These are phyloP conservation scores for Hestina assimilis DNA, from an alignment of 1,140 invertebrate species.

Conservation along the genomic window DNA sequence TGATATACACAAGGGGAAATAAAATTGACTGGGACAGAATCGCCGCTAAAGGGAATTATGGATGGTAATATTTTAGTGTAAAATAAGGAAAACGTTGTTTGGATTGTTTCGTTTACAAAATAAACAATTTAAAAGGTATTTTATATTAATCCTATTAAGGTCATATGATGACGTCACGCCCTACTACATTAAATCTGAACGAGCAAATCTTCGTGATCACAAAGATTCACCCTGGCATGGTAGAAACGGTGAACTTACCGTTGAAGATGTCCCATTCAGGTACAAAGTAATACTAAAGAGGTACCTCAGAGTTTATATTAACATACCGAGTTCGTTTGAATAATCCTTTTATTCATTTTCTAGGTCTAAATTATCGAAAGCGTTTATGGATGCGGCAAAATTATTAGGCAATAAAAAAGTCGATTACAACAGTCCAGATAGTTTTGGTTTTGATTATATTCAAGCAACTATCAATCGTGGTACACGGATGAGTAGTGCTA, in stretches of 20 bases:
- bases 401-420: slow-evolving; percentile 79
- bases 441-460: slow-evolving; percentile 82
- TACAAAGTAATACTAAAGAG: too few species aligned
- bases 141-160: too few species aligned
- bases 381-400: slow-evolving; percentile 82
- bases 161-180: slow-evolving; percentile 85
- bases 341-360: slow-evolving; percentile 24
- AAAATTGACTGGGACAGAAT: slow-evolving; percentile 87
- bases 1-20: slow-evolving; percentile 93
- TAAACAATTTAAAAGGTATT: too few species aligned
- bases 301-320: too few species aligned
- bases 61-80: too few species aligned
- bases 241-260: slow-evolving; percentile 76
- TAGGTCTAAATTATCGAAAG: slow-evolving; percentile 77
- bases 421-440: slow-evolving; percentile 83
- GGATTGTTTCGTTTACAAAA: too few species aligned
- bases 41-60: slow-evolving; percentile 82
- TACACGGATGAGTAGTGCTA: slow-evolving; percentile 75
- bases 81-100: too few species aligned
- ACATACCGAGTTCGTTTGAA: too few species aligned
- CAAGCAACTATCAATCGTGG: slow-evolving; percentile 82
- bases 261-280: slow-evolving; percentile 79
- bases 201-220: slow-evolving; percentile 74
- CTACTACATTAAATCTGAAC: slow-evolving; percentile 82
- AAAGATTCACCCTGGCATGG: slow-evolving; percentile 79